phyloP scores from a whole-genome alignment of 2,797 vertebrate species.

The Potorous gilbertii region DNA sequence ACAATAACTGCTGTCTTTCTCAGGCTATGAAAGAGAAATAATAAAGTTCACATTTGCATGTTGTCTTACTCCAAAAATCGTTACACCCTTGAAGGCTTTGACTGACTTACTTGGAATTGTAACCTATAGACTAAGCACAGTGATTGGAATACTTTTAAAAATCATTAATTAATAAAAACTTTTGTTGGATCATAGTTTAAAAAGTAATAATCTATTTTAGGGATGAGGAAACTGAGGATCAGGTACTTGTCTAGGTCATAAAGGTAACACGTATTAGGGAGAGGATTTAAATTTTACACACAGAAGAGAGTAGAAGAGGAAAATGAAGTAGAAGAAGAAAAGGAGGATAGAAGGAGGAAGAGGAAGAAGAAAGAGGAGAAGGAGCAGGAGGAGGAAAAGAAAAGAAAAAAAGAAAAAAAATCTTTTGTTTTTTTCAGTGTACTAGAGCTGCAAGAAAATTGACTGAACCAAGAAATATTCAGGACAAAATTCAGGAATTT shows the following conservation, averaged over 20 bases:
- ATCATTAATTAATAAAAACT: background rate
- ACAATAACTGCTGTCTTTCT: background rate
- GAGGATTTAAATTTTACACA: background rate
- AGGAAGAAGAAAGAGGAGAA: too few species aligned
- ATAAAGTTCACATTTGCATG: background rate
- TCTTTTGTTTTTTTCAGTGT: too few species aligned
- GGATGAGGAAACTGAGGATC: background rate
- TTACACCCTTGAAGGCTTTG: too few species aligned
- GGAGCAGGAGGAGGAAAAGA: too few species aligned
- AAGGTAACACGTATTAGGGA: background rate
- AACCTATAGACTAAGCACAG: background rate
- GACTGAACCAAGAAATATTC: too few species aligned
- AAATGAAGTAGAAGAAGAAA: too few species aligned
- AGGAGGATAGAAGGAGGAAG: too few species aligned
- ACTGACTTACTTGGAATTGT: background rate
- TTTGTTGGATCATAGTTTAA: background rate
- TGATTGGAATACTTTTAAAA: too few species aligned
- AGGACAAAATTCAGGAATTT: too few species aligned
- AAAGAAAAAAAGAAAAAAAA: too few species aligned
- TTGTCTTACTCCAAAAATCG: background rate
- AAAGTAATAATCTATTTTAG: background rate
- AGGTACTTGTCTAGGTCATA: background rate
- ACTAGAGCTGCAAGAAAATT: too few species aligned
- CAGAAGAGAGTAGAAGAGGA: background rate
- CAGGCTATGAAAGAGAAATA: background rate